phyloP scores from a whole-genome alignment of 2,888 invertebrate genomes.

The Blera fallax region DNA sequence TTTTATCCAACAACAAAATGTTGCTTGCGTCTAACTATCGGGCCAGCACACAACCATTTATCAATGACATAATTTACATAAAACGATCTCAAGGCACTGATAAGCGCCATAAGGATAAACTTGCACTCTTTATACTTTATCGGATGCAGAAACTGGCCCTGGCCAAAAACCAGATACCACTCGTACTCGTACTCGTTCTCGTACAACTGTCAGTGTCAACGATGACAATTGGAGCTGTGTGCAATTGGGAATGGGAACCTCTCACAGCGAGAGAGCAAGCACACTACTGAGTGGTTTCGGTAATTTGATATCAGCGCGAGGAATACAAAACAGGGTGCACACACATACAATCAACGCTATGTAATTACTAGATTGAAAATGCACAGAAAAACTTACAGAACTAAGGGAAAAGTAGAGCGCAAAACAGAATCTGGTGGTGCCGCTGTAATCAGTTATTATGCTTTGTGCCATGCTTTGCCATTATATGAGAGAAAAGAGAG shows the following conservation, averaged over 20 bases:
- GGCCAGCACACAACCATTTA: constrained; percentile 47
- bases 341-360: constrained; percentile 4
- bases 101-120: constrained; percentile 58
- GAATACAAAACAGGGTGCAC: constrained; percentile 4
- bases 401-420: constrained; percentile 44
- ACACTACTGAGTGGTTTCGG: constrained; percentile 35
- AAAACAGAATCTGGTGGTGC: constrained; percentile 16
- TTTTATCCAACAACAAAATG: constrained; percentile 20
- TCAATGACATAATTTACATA: constrained; percentile 71
- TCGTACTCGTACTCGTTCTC: neutral
- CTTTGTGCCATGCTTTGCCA: constrained; percentile 9
- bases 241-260: neutral
- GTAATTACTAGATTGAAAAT: constrained; percentile 23
- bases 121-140: constrained; percentile 38
- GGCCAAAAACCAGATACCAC: constrained; percentile 14
- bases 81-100: constrained; percentile 53
- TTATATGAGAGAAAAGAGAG: neutral
- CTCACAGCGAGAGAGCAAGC: constrained; percentile 6
- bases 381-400: neutral
- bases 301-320: constrained; percentile 52
- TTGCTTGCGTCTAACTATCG: constrained; percentile 33
- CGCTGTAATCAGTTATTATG: constrained; percentile 51
- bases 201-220: constrained; percentile 27
- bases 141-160: constrained; percentile 15
- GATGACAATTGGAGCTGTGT: constrained; percentile 44